phyloP scores from a whole-genome alignment of 2,888 invertebrate genomes.

The Drosophila infuscata region DNA sequence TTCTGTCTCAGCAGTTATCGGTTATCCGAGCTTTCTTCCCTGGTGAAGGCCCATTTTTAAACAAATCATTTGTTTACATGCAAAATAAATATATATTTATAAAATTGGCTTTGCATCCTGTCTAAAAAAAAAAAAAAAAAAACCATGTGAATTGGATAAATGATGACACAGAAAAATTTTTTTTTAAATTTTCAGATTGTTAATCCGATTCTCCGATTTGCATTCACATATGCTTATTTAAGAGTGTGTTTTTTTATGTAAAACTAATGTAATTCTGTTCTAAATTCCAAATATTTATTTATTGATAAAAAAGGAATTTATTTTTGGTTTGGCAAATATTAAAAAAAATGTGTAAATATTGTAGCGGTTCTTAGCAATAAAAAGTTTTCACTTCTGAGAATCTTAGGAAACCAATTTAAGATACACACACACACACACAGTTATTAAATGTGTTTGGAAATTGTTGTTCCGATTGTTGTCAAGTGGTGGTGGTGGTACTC shows the following conservation, averaged over 20 bases:
- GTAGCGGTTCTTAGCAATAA: background rate
- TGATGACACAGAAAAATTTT: background rate
- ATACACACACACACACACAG: background rate
- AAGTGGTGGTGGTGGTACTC: background rate
- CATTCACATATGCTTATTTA: background rate
- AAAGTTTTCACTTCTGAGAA: background rate
- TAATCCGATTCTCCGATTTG: background rate
- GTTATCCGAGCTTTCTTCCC: background rate
- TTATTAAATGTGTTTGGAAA: background rate
- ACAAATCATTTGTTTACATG: background rate
- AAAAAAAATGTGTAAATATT: background rate
- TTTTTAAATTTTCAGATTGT: background rate
- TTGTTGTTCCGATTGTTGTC: constrained; percentile 7
- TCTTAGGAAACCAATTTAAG: background rate
- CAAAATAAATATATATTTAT: background rate
- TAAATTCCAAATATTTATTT: background rate
- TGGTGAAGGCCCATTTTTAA: background rate
- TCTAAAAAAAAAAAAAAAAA: no score
- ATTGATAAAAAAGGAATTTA: background rate
- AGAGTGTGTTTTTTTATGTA: no score
- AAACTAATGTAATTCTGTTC: no score
- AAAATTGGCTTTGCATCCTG: background rate
- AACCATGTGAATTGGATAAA: background rate
- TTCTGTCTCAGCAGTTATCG: background rate
- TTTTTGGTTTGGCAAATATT: background rate